A percentile compares a stretch with the other conserved stretches of the same genome.
Conservation (phyloP, 2,113 vertebrate species). For the Brachyistius frenatus region DNA sequence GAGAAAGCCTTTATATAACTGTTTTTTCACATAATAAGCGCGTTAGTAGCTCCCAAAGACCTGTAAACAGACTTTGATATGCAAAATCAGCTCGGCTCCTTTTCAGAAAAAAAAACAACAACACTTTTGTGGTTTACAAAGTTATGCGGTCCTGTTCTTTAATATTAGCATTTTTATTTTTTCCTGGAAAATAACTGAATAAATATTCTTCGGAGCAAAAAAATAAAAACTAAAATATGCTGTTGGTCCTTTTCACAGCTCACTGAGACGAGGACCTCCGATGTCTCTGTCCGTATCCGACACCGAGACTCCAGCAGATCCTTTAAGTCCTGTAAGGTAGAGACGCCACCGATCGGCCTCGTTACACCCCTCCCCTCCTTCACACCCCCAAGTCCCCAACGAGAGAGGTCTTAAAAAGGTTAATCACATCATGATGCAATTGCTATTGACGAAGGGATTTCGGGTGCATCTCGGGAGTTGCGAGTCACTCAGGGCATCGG, state of each 20-base stretch:
- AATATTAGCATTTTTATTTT: not conserved
- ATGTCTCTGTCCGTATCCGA: not conserved
- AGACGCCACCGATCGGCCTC: not conserved
- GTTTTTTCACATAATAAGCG: not conserved
- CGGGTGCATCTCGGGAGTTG: constrained; percentile 13
- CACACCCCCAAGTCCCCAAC: not conserved
- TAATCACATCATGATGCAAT: constrained; percentile 22
- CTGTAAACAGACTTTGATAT: constrained; percentile 14
- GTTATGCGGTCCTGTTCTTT: not conserved
- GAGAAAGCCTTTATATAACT: not conserved
- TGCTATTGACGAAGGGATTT: constrained; percentile 37
- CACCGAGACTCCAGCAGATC: not conserved
- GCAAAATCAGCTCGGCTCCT: not conserved
- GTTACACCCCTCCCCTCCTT: not conserved
- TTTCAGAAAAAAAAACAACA: not conserved
- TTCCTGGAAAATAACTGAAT: not conserved
- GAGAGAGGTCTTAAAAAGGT: constrained; percentile 24
- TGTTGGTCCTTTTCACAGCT: not conserved
- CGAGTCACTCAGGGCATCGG: constrained; percentile 17
- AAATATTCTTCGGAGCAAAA: not conserved
- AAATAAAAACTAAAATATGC: not conserved
- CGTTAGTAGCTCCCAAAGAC: not conserved
- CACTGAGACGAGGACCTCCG: not conserved
- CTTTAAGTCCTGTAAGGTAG: constrained; percentile 10
- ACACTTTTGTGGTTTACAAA: not conserved